A percentile compares a stretch with the other conserved stretches of the same genome.
phyloP scores from a whole-genome alignment of 1,140 invertebrate species.

The Hormaphis cornu region DNA sequence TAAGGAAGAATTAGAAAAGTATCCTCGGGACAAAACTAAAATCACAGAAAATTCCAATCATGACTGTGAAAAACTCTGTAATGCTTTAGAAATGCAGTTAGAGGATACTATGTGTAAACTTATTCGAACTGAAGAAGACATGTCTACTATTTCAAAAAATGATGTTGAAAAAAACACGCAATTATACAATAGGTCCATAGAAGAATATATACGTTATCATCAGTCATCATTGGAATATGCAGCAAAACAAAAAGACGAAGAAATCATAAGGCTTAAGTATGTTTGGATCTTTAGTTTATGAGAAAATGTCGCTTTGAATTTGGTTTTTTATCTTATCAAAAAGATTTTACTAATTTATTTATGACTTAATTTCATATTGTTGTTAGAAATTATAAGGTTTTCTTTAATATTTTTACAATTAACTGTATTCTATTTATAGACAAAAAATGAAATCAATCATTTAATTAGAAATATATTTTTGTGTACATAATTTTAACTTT shows the following conservation, averaged over 20 bases:
- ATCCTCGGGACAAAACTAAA: background rate
- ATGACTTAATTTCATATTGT: too few species aligned
- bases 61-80: conserved; percentile 19
- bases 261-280: conserved; percentile 10
- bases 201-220: conserved; percentile 23
- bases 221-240: conserved; percentile 3
- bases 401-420: too few species aligned
- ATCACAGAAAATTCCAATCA: background rate
- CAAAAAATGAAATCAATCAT: too few species aligned
- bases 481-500: too few species aligned
- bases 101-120: conserved; percentile 20
- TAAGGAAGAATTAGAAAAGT: conserved; percentile 15
- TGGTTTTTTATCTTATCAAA: too few species aligned
- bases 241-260: conserved; percentile 12
- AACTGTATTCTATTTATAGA: too few species aligned
- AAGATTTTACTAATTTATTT: too few species aligned
- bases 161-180: background rate
- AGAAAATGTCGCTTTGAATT: too few species aligned
- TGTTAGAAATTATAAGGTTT: too few species aligned
- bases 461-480: too few species aligned
- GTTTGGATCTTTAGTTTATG: background rate
- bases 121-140: conserved; percentile 13
- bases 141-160: background rate
- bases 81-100: conserved; percentile 11
- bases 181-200: background rate